Percentiles rank a stretch among this genome's conserved stretches.
Evolutionary conservation across 1,140 invertebrate species (phyloP).

Genomic region (Drosophila triauraria): DNA sequence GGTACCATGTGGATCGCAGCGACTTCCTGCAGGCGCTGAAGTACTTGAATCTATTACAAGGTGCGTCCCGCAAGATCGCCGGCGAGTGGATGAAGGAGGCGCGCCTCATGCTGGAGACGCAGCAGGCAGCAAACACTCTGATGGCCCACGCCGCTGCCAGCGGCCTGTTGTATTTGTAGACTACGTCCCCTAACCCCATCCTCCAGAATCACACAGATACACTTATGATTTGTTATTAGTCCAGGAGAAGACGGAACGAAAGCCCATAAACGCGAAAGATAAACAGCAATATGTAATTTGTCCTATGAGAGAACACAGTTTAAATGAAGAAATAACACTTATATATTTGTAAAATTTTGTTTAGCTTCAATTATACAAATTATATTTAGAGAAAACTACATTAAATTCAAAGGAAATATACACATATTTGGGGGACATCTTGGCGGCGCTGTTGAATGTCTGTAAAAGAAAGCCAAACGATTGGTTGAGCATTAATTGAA

Average conservation of each 20-base stretch:
- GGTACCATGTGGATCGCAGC: slow-evolving; percentile 94
- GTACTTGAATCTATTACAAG: slow-evolving; percentile 95
- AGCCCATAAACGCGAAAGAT: slow-evolving; percentile 17
- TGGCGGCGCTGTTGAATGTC: background rate
- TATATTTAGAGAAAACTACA: slow-evolving; percentile 64
- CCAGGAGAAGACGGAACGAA: slow-evolving; percentile 30
- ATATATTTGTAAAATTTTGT: slow-evolving; percentile 70
- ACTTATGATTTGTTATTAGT: slow-evolving; percentile 57
- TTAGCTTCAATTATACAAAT: slow-evolving; percentile 78
- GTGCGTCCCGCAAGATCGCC: slow-evolving; percentile 93
- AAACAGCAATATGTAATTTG: slow-evolving; percentile 48
- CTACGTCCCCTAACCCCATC: slow-evolving; percentile 50
- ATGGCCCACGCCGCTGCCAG: slow-evolving; percentile 93
- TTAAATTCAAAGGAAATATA: slow-evolving; percentile 4
- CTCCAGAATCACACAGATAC: slow-evolving; percentile 16
- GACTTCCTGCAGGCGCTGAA: slow-evolving; percentile 93
- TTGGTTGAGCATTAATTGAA: slow-evolving; percentile 6
- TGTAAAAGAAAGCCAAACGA: background rate
- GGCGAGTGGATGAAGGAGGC: slow-evolving; percentile 95
- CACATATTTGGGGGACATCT: slow-evolving; percentile 10
- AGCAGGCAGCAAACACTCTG: slow-evolving; percentile 94
- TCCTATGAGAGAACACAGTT: slow-evolving; percentile 30
- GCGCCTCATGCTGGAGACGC: slow-evolving; percentile 93
- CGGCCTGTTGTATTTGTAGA: slow-evolving; percentile 89
- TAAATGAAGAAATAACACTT: slow-evolving; percentile 27